A percentile compares a stretch with the other conserved stretches of the same genome.
Evolutionary conservation across 1,140 invertebrate genomes (phyloP).

Genomic region (Platyscapa corneri): DNA sequence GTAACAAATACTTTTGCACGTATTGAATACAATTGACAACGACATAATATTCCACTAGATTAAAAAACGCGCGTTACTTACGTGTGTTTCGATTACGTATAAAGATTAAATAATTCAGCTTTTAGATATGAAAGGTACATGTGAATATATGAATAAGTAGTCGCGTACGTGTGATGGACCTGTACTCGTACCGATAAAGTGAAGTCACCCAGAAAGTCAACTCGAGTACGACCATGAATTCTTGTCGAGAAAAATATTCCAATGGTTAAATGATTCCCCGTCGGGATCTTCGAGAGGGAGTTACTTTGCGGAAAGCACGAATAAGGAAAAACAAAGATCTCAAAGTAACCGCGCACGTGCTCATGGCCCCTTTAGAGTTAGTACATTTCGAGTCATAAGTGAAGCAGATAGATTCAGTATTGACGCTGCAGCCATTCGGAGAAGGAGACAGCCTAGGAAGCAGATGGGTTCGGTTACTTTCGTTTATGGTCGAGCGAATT

Average conservation of each 20-base stretch:
- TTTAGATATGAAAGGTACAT: neutral
- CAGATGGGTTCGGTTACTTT: neutral
- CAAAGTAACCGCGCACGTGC: neutral
- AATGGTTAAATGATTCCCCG: neutral
- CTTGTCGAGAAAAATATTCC: neutral
- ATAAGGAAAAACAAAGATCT: constrained; percentile 8
- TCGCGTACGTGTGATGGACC: neutral
- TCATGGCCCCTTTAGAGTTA: neutral
- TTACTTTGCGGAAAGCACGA: neutral
- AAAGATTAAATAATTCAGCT: neutral
- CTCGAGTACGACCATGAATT: neutral
- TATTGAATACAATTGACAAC: no score
- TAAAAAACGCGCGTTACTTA: no score
- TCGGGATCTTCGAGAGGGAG: neutral
- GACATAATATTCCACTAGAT: no score
- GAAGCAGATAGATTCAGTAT: neutral
- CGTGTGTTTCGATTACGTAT: no score
- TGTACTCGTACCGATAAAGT: neutral
- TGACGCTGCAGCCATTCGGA: neutral
- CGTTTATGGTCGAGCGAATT: neutral
- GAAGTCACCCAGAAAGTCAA: neutral
- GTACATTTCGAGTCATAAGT: constrained; percentile 1
- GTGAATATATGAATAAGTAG: neutral
- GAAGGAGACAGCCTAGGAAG: neutral
- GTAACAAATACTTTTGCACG: no score